Conservation (phyloP, 1,140 invertebrate species). For the Contarinia nasturtii region DNA sequence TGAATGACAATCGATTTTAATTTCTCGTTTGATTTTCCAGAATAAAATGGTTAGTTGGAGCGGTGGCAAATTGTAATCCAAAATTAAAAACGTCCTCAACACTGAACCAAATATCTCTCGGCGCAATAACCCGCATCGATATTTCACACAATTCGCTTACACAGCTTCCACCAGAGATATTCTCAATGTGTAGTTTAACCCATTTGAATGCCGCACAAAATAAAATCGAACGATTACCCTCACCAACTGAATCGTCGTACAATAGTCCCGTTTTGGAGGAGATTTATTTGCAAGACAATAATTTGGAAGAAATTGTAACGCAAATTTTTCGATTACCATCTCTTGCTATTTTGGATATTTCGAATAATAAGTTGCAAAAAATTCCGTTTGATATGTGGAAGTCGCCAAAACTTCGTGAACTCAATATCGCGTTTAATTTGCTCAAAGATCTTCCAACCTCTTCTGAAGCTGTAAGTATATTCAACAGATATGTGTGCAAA, state of each 20-base stretch:
- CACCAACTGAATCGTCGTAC: constrained; percentile 22
- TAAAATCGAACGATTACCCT: constrained; percentile 54
- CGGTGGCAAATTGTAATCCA: constrained; percentile 66
- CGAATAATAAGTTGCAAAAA: constrained; percentile 80
- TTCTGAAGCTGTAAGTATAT: constrained; percentile 7
- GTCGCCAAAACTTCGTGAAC: constrained; percentile 69
- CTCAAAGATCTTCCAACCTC: constrained; percentile 55
- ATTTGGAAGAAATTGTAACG: constrained; percentile 56
- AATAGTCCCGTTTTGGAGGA: constrained; percentile 68
- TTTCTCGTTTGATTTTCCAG: constrained; percentile 10
- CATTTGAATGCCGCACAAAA: constrained; percentile 77
- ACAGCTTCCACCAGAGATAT: constrained; percentile 59
- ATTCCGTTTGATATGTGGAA: constrained; percentile 78
- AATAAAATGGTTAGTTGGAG: constrained; percentile 68
- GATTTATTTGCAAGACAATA: constrained; percentile 74
- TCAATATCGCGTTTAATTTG: constrained; percentile 85
- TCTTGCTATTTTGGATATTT: constrained; percentile 69
- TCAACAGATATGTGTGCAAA: no score
- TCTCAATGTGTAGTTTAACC: constrained; percentile 32
- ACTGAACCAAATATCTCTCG: constrained; percentile 52
- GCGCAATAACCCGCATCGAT: constrained; percentile 84
- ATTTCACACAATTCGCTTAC: constrained; percentile 79
- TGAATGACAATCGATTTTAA: neutral
- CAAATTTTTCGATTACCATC: constrained; percentile 65
- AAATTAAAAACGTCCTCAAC: constrained; percentile 51